A percentile compares a stretch with the other conserved stretches of the same genome.
phyloP scores from a whole-genome alignment of 2,113 vertebrate genomes.

The Austrofundulus limnaeus region DNA sequence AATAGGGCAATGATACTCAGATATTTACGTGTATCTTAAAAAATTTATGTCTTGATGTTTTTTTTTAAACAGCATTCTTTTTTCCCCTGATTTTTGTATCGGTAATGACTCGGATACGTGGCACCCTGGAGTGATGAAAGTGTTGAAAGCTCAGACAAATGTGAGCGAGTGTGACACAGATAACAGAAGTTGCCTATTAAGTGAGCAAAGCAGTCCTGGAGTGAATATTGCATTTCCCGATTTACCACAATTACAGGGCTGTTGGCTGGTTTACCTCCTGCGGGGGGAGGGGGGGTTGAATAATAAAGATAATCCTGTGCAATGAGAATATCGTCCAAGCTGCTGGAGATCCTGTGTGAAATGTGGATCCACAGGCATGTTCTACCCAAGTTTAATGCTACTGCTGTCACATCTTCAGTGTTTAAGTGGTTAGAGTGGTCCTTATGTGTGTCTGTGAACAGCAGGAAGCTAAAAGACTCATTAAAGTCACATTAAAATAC shows the following conservation, averaged over 20 bases:
- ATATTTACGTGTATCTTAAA: background rate
- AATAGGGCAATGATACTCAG: no score
- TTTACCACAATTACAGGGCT: slow-evolving; percentile 61
- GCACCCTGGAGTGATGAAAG: slow-evolving; percentile 23
- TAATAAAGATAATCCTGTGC: slow-evolving; percentile 36
- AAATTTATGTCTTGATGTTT: background rate
- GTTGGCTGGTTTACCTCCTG: slow-evolving; percentile 50
- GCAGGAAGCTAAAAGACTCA: slow-evolving; percentile 23
- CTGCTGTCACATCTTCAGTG: slow-evolving; percentile 34
- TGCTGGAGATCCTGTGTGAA: slow-evolving; percentile 9
- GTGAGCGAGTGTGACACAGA: slow-evolving; percentile 43
- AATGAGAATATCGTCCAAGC: slow-evolving; percentile 26
- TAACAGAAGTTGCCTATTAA: slow-evolving; percentile 67
- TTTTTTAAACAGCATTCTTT: slow-evolving; percentile 7
- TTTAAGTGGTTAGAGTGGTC: slow-evolving; percentile 28
- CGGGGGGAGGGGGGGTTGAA: slow-evolving; percentile 47
- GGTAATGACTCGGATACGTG: slow-evolving; percentile 27
- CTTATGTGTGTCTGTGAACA: slow-evolving; percentile 31
- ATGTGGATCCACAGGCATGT: background rate
- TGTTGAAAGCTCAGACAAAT: slow-evolving; percentile 42
- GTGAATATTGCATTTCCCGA: slow-evolving; percentile 64
- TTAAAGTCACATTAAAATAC: slow-evolving; percentile 1
- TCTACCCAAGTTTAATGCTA: slow-evolving; percentile 10
- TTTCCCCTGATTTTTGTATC: background rate
- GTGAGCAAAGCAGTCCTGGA: slow-evolving; percentile 34